Base-by-base conservation (phyloP, 1,140 invertebrate species). In the Hyphantria cunea region DNA sequence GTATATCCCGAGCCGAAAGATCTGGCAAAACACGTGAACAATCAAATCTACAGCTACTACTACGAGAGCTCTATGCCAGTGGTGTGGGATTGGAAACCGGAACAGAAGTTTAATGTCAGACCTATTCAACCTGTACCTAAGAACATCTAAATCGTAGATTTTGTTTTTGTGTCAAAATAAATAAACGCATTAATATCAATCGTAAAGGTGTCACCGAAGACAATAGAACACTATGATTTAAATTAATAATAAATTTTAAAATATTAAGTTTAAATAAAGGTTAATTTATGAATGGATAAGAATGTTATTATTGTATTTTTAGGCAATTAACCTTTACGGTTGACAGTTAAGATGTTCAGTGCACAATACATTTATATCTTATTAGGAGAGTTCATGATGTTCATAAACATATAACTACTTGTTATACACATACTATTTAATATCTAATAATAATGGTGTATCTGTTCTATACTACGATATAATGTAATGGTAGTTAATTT, bases 1-100 rank as follows among this genome's bases (percentile, higher is more conserved):
- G 94, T 95, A 33, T 97, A 97, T 85, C 96, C 96, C 0, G 94
- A 97, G 87, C 96, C 96, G 63, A 93, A 94, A 67, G 93, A 97
- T 80, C 94, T 96, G 76, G 84, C 93, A 44, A 89, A 93, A 68
- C 96, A 95, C 84, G 93, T 97, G 32, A 91, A 94, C 63, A 93
- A 93, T 69, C 94, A 95, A 80, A 93, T 96, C 92, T 97, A 96
- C 82, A 95, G 95, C 82, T 94, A 93, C 66, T 94, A 96, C 77
- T 97, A 97, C 78, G 94, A 96, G 80, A 92, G 93, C 65, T 94
- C 96, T 58, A 92, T 97, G 89, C 95, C 96, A 7, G 92, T 93
- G 11, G 91, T 93, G 15, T 97, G 96, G 92, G 85, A 92, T 17
- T 97, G 96, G 96, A 91, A 92, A 65, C 84, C 89, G 0, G 91